Conservation (phyloP, 1,140 invertebrate genomes). For the Bombus sibiricus region DNA sequence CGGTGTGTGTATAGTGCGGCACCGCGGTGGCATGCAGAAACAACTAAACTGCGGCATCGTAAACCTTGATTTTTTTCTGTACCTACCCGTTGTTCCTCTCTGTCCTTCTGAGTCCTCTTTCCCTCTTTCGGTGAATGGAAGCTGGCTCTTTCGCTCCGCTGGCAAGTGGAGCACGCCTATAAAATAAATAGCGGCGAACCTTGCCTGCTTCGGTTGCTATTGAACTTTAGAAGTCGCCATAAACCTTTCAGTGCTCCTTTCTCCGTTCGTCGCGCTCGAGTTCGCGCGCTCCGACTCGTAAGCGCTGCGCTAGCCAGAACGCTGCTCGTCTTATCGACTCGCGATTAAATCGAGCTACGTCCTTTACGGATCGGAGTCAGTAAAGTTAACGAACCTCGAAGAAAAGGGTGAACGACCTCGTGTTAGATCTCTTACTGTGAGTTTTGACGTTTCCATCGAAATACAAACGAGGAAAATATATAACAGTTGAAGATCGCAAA, state of each 20-base stretch:
- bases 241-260: slow-evolving; percentile 54
- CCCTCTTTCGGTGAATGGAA: slow-evolving; percentile 44
- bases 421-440: not conserved
- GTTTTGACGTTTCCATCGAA: no score
- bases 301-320: not conserved
- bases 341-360: slow-evolving; percentile 48
- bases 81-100: not conserved
- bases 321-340: slow-evolving; percentile 42
- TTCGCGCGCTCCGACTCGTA: not conserved
- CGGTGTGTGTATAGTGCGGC: not conserved
- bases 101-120: not conserved
- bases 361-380: slow-evolving; percentile 3
- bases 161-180: slow-evolving; percentile 65
- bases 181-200: slow-evolving; percentile 66
- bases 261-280: slow-evolving; percentile 20
- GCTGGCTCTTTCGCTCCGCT: slow-evolving; percentile 4
- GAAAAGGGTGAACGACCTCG: not conserved
- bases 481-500: no score
- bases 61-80: slow-evolving; percentile 51
- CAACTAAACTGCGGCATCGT: slow-evolving; percentile 32
- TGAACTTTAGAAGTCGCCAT: slow-evolving; percentile 63
- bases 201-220: slow-evolving; percentile 58
- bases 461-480: no score
- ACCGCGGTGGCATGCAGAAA: slow-evolving; percentile 29
- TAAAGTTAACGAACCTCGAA: slow-evolving; percentile 38